Evolutionary conservation across 1,140 invertebrate genomes (phyloP).

Genomic region (Muscidifurax raptorellus): DNA sequence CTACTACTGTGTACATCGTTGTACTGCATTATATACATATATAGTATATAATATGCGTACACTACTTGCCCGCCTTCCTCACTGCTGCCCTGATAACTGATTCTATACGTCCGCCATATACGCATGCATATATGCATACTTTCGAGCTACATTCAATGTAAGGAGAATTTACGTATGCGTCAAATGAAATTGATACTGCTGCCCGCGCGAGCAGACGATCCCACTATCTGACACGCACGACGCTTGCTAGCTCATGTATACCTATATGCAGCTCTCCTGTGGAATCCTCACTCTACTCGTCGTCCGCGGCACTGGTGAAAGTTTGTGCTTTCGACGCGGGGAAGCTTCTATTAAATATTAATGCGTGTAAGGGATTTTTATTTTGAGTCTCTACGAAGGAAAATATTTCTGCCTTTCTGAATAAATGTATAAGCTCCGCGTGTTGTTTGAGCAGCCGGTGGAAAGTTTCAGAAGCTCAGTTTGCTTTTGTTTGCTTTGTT

Average conservation of each 20-base stretch:
- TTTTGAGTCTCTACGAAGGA: background rate
- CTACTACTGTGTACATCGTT: background rate
- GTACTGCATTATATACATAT: background rate
- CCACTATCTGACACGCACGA: too few relatives aligned
- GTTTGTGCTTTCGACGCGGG: background rate
- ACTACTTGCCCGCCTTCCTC: background rate
- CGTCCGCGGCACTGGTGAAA: background rate
- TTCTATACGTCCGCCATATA: background rate
- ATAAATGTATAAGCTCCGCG: background rate
- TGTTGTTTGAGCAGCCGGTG: background rate
- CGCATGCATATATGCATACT: slow-evolving; percentile 3
- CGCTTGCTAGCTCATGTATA: too few relatives aligned
- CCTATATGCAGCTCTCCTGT: too few relatives aligned
- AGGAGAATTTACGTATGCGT: background rate
- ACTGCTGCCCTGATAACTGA: slow-evolving; percentile 14
- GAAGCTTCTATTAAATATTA: background rate
- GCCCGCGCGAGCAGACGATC: too few relatives aligned
- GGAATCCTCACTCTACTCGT: too few relatives aligned
- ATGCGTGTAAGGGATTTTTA: background rate
- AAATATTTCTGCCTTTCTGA: background rate
- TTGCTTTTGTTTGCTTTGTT: background rate
- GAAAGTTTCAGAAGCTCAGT: background rate
- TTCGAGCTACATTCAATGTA: background rate
- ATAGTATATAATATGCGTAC: background rate
- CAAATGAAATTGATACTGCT: background rate